A percentile compares a stretch with the other conserved stretches of the same genome.
These are phyloP conservation scores for Periophthalmus magnuspinnatus DNA, from an alignment of 2,797 vertebrate genomes.

Conservation along the genomic window DNA sequence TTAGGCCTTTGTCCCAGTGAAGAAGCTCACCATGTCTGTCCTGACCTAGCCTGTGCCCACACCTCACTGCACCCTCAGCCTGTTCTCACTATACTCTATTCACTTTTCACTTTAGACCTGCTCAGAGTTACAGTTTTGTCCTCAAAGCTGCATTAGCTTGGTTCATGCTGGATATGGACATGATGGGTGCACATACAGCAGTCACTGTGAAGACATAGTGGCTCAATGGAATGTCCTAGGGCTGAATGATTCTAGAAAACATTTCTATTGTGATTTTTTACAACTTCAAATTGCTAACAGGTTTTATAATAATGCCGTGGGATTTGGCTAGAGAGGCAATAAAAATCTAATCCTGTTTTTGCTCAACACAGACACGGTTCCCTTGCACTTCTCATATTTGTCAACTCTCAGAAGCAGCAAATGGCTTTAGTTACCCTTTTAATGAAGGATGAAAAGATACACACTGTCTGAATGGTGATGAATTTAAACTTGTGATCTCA, in stretches of 20 bases:
- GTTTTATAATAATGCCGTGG: too few relatives aligned
- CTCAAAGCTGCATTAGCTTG: not conserved
- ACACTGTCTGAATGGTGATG: too few relatives aligned
- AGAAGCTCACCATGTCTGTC: constrained; percentile 33
- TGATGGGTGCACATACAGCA: not conserved
- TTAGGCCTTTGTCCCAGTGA: constrained; percentile 55
- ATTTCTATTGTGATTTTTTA: too few relatives aligned
- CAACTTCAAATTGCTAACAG: too few relatives aligned
- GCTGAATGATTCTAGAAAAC: not conserved
- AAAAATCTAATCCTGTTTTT: too few relatives aligned
- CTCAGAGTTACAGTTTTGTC: not conserved
- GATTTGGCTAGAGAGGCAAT: too few relatives aligned
- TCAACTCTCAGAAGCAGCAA: too few relatives aligned
- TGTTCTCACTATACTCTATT: not conserved
- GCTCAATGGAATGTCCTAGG: not conserved
- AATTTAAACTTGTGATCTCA: too few relatives aligned
- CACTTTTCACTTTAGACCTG: not conserved
- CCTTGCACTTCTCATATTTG: too few relatives aligned
- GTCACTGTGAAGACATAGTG: not conserved
- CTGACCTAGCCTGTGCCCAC: constrained; percentile 28
- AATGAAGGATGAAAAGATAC: too few relatives aligned
- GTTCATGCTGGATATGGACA: not conserved
- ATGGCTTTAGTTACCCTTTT: too few relatives aligned
- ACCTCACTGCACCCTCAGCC: constrained; percentile 15
- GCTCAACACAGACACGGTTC: too few relatives aligned